Evolutionary conservation across 2,888 invertebrate species (phyloP).

Genomic region (Lasioglossum vierecki): DNA sequence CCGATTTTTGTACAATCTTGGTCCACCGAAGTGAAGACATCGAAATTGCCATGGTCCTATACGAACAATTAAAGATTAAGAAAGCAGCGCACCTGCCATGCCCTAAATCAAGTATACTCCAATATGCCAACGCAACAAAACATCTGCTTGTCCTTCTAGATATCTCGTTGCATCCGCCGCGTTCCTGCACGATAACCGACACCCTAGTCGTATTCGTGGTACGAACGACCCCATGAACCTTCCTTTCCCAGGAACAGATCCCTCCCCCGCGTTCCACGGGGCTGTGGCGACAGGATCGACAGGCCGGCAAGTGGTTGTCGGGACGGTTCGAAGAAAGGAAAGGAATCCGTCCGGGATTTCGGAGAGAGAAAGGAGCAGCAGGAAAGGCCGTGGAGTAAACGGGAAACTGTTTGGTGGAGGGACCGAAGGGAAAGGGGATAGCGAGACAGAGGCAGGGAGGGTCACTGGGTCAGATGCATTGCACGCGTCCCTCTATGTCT

Average conservation of each 20-base stretch:
- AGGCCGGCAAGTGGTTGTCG: conserved; percentile 73
- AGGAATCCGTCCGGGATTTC: conserved; percentile 63
- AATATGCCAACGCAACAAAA: background rate
- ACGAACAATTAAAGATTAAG: background rate
- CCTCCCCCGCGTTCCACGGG: background rate
- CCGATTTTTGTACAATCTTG: background rate
- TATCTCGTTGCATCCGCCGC: background rate
- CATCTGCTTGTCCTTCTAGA: background rate
- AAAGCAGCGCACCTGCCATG: background rate
- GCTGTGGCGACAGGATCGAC: background rate
- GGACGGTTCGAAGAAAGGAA: conserved; percentile 49
- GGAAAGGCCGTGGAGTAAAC: conserved; percentile 52
- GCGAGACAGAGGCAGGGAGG: conserved; percentile 72
- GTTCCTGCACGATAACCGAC: conserved; percentile 8
- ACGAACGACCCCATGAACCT: conserved; percentile 5
- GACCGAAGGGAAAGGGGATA: conserved; percentile 54
- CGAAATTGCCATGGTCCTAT: background rate
- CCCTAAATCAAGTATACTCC: background rate
- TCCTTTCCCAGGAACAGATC: conserved; percentile 37
- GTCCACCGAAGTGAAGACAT: background rate
- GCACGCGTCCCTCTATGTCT: conserved; percentile 69
- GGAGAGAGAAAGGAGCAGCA: background rate
- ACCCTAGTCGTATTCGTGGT: conserved; percentile 14
- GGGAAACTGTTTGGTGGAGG: conserved; percentile 49
- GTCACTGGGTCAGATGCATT: conserved; percentile 83